phyloP scores from a whole-genome alignment of 35 echinoderm and acorn worm species.

The Heliocidaris tuberculata region DNA sequence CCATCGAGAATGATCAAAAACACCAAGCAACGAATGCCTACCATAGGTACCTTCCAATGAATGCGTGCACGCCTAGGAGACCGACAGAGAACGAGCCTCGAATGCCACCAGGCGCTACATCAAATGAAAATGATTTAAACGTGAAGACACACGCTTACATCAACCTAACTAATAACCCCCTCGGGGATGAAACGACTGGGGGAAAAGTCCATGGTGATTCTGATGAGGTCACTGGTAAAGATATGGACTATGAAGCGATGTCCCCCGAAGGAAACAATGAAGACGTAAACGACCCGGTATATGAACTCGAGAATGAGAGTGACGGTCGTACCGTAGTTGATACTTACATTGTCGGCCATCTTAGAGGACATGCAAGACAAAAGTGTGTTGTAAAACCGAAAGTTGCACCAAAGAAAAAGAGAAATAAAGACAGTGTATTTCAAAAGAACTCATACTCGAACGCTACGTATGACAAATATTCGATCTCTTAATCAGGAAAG shows the following conservation, averaged over 20 bases:
- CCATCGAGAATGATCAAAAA: neutral
- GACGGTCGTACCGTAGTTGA: neutral
- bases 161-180: neutral
- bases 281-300: neutral
- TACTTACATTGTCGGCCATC: neutral
- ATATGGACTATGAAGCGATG: neutral
- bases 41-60: neutral
- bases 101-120: neutral
- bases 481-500: neutral
- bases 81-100: neutral
- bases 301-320: neutral
- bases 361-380: neutral
- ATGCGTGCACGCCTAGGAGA: neutral
- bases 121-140: neutral
- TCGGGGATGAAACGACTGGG: neutral
- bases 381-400: neutral
- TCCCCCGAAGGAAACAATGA: neutral
- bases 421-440: neutral
- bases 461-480: neutral
- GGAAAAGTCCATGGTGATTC: neutral
- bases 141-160: neutral
- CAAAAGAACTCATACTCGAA: neutral
- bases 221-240: neutral
- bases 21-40: neutral
- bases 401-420: neutral